Base-by-base conservation (phyloP, 1,140 invertebrate species). In the Bombus sibiricus region DNA sequence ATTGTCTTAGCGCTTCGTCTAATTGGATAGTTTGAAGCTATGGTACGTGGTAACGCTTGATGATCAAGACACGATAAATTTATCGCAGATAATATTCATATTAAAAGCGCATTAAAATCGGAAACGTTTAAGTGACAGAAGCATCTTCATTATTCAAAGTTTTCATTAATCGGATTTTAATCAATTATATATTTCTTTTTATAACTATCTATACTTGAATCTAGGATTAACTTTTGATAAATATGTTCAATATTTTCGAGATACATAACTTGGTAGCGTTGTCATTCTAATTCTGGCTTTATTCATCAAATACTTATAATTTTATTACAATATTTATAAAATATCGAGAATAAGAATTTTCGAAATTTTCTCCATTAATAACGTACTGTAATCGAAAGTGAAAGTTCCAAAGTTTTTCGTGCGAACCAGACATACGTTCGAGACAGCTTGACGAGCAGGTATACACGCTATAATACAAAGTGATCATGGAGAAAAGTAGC, bases 401-500 rank as follows among this genome's bases (percentile, higher is more conserved):
- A 59, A 59, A 76, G 74, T 76, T 39, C 3, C n/a, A 18, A 59
- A 37, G 22, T n/a, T 59, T 76, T 28, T 39, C 53, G 57, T 32
- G 53, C 37, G 75, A 77, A n/a, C 12, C 15, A 34, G 2, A 32
- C 12, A 68, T 13, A 37, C 10, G 53, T 39, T 37, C 75, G 37
- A 57, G 25, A 76, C 53, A 76, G 25, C 25, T 76, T 1, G 37
- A 68, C 22, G 43, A 62, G 34, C 34, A 59, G n/a, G 9, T 66
- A 39, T 64, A 34, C 39, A 28, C 12, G n/a, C 25, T 13, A n/a
- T 47, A 74, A 41, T 25, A 12, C 41, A 34, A 66, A 66, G 32
- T 66, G 32, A 66, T 66, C 15, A 66, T 66, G 15, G 75, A 71
- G 47, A 41, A 84, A 59, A 39, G 37, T 37, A 47, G 75, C 22